Percentiles rank a stretch among this genome's conserved stretches.
These are phyloP conservation scores for Oeneis ivallda DNA, from an alignment of 2,888 invertebrate species.

Conservation along the genomic window DNA sequence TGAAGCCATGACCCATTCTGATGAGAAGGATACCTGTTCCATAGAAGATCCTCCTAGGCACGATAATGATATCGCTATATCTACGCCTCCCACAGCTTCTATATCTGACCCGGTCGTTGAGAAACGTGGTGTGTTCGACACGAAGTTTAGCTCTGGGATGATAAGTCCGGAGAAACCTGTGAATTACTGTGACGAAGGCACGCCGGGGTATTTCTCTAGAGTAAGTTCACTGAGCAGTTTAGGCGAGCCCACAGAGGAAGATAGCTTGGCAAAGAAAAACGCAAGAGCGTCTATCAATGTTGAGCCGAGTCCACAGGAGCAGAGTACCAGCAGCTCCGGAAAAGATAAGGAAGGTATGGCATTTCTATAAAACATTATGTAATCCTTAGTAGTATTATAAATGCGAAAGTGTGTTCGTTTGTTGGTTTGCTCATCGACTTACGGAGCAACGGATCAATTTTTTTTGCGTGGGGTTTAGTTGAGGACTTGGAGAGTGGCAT, in stretches of 20 bases:
- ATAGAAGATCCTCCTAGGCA: slow-evolving; percentile 73
- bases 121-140: slow-evolving; percentile 69
- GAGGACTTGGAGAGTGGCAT: too few species aligned
- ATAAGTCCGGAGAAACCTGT: slow-evolving; percentile 90
- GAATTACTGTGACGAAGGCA: slow-evolving; percentile 93
- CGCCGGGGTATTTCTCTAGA: slow-evolving; percentile 89
- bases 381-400: too few species aligned
- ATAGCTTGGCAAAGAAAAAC: slow-evolving; percentile 70
- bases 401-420: too few species aligned
- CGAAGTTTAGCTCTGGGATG: slow-evolving; percentile 84
- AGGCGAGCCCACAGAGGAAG: slow-evolving; percentile 77
- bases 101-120: slow-evolving; percentile 52
- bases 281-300: slow-evolving; percentile 72
- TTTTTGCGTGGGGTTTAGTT: too few species aligned
- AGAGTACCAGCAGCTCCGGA: slow-evolving; percentile 56
- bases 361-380: too few species aligned
- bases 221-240: slow-evolving; percentile 84
- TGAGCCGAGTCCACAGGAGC: slow-evolving; percentile 60
- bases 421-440: too few species aligned
- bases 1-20: slow-evolving; percentile 76
- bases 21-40: slow-evolving; percentile 76
- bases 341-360: slow-evolving; percentile 74
- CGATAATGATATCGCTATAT: slow-evolving; percentile 70
- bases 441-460: too few species aligned
- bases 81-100: slow-evolving; percentile 56